phyloP scores from a whole-genome alignment of 2,113 vertebrate species.

The Podarcis muralis region DNA sequence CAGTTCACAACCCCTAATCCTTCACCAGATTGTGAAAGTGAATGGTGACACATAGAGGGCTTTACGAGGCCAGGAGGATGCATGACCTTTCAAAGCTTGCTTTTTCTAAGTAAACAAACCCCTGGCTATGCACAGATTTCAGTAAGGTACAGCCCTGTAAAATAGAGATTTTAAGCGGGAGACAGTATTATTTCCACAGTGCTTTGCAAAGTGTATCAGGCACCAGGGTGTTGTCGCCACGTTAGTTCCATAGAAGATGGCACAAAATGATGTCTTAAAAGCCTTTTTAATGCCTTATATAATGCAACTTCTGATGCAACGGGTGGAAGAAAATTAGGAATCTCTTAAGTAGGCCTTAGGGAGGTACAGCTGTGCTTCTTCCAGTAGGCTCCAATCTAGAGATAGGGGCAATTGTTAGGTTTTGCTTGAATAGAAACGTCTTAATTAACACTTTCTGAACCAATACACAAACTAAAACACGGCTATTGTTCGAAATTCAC shows the following conservation, averaged over 20 bases:
- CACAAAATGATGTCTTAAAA: not conserved
- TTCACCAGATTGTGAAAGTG: not conserved
- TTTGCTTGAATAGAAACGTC: no score
- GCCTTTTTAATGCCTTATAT: not conserved
- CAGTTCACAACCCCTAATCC: slow-evolving; percentile 4
- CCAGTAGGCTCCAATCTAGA: no score
- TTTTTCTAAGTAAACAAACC: slow-evolving; percentile 19
- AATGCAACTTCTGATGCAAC: not conserved
- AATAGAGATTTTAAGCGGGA: not conserved
- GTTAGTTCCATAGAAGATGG: not conserved
- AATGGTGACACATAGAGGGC: rapidly evolving
- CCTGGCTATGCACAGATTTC: not conserved
- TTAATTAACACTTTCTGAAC: no score
- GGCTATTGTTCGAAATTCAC: no score
- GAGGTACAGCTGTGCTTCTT: not conserved
- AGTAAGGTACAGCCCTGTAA: not conserved
- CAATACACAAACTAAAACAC: no score
- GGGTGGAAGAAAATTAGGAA: not conserved
- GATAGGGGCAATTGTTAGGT: no score
- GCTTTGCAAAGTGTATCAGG: not conserved
- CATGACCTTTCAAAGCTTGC: not conserved
- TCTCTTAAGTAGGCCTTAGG: not conserved
- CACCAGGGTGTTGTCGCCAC: not conserved
- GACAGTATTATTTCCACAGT: not conserved
- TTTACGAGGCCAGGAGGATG: not conserved